phyloP scores from a whole-genome alignment of 2,888 invertebrate species.

The Tricholauxania praeusta region DNA sequence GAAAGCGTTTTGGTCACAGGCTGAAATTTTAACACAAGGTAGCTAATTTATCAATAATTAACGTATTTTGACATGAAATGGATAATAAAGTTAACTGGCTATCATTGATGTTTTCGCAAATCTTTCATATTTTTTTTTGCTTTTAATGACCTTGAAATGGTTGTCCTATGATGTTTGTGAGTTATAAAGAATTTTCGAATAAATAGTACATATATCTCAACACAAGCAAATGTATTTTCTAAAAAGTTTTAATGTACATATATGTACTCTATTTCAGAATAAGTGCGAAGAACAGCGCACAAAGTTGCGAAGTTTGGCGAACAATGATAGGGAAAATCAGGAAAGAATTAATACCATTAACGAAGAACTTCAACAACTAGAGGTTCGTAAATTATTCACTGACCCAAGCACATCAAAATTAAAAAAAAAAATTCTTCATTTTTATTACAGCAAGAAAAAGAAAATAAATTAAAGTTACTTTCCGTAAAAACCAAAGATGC shows the following conservation, averaged over 20 bases:
- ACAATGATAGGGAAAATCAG: constrained; percentile 42
- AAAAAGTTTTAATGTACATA: no score
- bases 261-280: constrained; percentile 40
- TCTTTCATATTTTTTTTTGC: no score
- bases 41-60: no score
- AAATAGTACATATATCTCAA: no score
- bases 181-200: no score
- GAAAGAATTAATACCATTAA: constrained; percentile 43
- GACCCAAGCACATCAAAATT: not conserved
- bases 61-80: not conserved
- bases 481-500: constrained; percentile 45
- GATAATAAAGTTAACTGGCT: not conserved
- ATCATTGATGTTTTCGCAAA: no score
- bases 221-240: no score
- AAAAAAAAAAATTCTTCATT: not conserved
- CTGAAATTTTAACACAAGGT: no score
- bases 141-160: no score
- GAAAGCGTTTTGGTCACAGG: no score
- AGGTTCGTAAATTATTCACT: constrained; percentile 32
- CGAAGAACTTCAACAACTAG: constrained; percentile 37
- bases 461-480: constrained; percentile 44
- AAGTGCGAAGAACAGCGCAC: constrained; percentile 48
- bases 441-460: constrained; percentile 40
- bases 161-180: no score
- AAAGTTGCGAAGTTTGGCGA: constrained; percentile 48